Base-by-base conservation (phyloP, 2,888 invertebrate genomes). In the Sclerodermus sp. region DNA sequence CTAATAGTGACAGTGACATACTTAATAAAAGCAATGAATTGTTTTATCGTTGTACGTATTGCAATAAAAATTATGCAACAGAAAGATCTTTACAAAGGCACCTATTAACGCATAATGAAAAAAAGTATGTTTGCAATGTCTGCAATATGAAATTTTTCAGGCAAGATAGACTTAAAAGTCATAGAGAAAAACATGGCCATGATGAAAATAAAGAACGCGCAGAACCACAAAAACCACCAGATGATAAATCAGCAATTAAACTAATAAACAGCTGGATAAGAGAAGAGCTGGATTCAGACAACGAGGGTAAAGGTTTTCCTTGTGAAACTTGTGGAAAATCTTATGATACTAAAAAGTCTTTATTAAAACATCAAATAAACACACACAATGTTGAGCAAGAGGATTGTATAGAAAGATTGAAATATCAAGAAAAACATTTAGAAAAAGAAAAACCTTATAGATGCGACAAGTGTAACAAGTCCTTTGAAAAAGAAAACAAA, bases 231-330 rank as follows among this genome's bases (percentile, higher is more conserved):
- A 68, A 64, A 45, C 67, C 67, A 12, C 58, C 62, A 0, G 72
- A 72, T 15, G 67, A 69, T 8, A 68, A 69, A 40, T 63, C 67
- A 0, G 65, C 68, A 0, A 66, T 74, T 14, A 73, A 72, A 45
- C 45, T 74, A 14, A 73, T 74, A 47, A 74, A 73, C 37, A 68
- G 50, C 12, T 73, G 73, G 73, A 72, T 73, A 32, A 56, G 67
- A 15, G 70, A 72, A 42, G 70, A 74, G 45, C 45, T 74, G 12
- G 68, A 71, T 41, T 68, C 68, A 0, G 71, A 72, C 29, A 67
- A 63, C 36, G 71, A 71, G 41, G 65, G 63, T 2, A 73, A 71
- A 42, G 65, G 65, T 1, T 72, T 73, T 18, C 56, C 66, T 0
- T 74, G 74, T 41, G 55, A 65, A 12, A 55, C 51, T 3, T 75